Evolutionary conservation across 2,113 vertebrate species (phyloP).

Genomic region (Mellivora capensis): DNA sequence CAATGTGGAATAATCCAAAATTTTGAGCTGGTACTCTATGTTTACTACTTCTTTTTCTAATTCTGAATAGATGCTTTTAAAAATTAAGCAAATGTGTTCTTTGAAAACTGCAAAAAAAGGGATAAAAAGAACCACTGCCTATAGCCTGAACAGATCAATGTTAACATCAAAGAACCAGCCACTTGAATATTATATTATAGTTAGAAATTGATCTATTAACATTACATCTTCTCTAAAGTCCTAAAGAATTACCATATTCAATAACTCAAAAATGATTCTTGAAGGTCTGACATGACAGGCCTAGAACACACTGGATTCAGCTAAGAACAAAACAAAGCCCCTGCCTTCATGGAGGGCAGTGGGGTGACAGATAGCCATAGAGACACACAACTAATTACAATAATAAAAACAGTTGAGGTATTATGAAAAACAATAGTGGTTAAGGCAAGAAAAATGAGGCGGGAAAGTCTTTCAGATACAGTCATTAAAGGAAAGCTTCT

Average conservation of each 20-base stretch:
- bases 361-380: background rate
- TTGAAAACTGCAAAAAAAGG: background rate
- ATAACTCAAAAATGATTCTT: background rate
- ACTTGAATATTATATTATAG: background rate
- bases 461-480: background rate
- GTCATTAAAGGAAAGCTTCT: background rate
- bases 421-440: background rate
- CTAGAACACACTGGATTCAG: background rate
- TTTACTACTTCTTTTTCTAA: slow-evolving; percentile 59
- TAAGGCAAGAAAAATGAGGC: background rate
- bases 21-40: slow-evolving; percentile 42
- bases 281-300: background rate
- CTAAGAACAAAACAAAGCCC: background rate
- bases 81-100: slow-evolving; percentile 31
- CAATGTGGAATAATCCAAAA: background rate
- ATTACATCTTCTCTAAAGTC: background rate
- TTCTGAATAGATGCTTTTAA: slow-evolving; percentile 38
- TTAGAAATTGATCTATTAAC: background rate
- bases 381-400: background rate
- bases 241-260: background rate
- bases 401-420: background rate
- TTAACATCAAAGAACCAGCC: background rate
- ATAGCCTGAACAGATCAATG: background rate
- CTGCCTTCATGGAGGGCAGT: background rate
- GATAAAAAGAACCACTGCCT: background rate